phyloP scores from a whole-genome alignment of 2,113 vertebrate genomes.

The Synodontis membranacea region DNA sequence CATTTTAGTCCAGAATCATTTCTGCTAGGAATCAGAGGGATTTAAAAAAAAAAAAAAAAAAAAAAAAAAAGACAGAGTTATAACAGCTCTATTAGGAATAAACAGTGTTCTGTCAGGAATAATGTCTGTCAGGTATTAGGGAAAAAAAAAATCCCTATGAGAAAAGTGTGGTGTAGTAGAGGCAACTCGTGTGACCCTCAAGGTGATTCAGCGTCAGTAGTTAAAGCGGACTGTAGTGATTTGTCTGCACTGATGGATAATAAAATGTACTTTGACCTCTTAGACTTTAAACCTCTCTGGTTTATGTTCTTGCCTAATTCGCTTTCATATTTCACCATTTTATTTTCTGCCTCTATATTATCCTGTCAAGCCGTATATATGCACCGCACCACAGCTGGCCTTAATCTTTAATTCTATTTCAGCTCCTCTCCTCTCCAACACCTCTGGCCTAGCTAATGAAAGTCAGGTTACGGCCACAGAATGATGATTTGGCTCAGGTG shows the following conservation, averaged over 20 bases:
- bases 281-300: background rate
- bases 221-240: constrained; percentile 34
- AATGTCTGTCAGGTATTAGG: background rate
- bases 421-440: background rate
- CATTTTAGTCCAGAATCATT: background rate
- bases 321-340: constrained; percentile 15
- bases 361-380: background rate
- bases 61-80: too few relatives aligned
- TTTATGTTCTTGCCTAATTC: constrained; percentile 19
- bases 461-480: background rate
- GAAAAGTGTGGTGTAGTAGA: background rate
- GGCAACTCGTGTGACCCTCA: background rate
- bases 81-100: background rate
- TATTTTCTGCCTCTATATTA: constrained; percentile 16
- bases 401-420: constrained; percentile 11
- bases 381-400: background rate
- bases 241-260: constrained; percentile 15
- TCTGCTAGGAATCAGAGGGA: background rate
- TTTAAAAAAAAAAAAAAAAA: too few relatives aligned
- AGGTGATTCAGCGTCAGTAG: background rate
- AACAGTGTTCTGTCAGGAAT: background rate
- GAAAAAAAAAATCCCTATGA: background rate
- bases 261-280: constrained; percentile 5
- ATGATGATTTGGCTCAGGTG: constrained; percentile 4
- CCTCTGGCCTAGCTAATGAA: constrained; percentile 1